Base-by-base conservation (phyloP, 2,797 vertebrate genomes). In the Crocodylus rhombifer region DNA sequence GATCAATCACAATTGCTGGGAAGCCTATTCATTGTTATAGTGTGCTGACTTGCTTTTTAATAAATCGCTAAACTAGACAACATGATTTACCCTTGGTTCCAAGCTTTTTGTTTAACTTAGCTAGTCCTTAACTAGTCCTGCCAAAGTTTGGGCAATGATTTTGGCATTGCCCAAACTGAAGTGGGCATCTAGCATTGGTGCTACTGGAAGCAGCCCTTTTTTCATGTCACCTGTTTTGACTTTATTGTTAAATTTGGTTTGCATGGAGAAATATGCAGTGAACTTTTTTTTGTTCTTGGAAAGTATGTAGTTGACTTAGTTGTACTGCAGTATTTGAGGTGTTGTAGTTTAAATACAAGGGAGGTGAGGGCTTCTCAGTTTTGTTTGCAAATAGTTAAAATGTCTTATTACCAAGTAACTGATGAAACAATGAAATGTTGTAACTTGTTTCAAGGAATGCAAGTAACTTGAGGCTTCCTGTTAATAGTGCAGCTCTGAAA, bases 391-490 rank as follows among this genome's bases (percentile, higher is more conserved):
- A 51, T 51, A 51, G 10, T 51, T 51, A 51, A 51, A 51, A 51
- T 9, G 10, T 94, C 26, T 96, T 95, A 61, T 92, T 91, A 94
- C 60, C 21, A 15, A n/a, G 33, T 28, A 23, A 83, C 51, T 62
- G 69, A 83, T 74, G 81, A 62, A 74, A 63, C 58, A 18, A 74
- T 18, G 23, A 28, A 21, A 21, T 62, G 62, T 93, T 94, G 86
- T 85, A 96, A 74, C 64, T 90, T 94, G 15, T 67, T 78, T 91
- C 60, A 84, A 88, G 84, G 86, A 93, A 84, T 84, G 82, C 16
- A 14, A 83, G n/a, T n/a, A 25, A 20, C 84, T 82, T 76, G 5
- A 89, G 77, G 58, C 89, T 97, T 97, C 93, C 92, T 95, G 89
- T 92, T 60, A 42, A 51, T 21, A 60, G 80, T 87, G 82, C 84